A percentile compares a stretch with the other conserved stretches of the same genome.
Conservation (phyloP, 2,888 invertebrate genomes). For the Stictocephala bisonia region DNA sequence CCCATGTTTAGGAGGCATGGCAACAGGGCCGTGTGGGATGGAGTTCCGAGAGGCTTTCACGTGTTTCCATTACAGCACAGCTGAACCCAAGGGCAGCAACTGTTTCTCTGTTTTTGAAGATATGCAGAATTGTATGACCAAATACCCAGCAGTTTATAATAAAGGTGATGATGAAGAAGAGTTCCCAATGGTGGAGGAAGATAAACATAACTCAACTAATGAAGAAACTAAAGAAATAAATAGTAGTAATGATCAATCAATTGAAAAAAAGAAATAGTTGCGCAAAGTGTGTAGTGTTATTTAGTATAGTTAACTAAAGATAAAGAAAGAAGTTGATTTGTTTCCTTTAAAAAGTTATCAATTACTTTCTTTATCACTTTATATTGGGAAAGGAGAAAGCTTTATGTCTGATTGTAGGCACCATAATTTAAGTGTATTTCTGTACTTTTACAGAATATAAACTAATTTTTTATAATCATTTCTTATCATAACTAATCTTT, state of each 20-base stretch:
- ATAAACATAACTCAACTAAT: conserved; percentile 1
- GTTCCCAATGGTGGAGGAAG: conserved; percentile 20
- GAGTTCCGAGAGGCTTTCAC: conserved; percentile 95
- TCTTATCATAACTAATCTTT: too few species aligned
- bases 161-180: conserved; percentile 77
- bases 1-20: conserved; percentile 97
- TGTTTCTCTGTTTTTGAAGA: conserved; percentile 90
- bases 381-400: too few species aligned
- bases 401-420: too few species aligned
- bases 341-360: too few species aligned
- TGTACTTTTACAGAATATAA: too few species aligned
- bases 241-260: neutral
- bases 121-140: conserved; percentile 92
- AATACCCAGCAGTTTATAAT: conserved; percentile 85
- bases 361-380: too few species aligned
- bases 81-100: conserved; percentile 92
- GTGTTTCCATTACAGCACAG: conserved; percentile 92
- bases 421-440: too few species aligned
- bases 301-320: conserved; percentile 28
- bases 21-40: conserved; percentile 94
- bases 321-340: too few species aligned
- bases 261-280: conserved; percentile 20
- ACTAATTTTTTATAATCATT: too few species aligned
- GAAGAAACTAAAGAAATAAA: neutral
- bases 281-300: neutral